Evolutionary conservation across 64 coral and sea anemone genomes (phyloP).

Genomic region (Astreopora myriophthalma): DNA sequence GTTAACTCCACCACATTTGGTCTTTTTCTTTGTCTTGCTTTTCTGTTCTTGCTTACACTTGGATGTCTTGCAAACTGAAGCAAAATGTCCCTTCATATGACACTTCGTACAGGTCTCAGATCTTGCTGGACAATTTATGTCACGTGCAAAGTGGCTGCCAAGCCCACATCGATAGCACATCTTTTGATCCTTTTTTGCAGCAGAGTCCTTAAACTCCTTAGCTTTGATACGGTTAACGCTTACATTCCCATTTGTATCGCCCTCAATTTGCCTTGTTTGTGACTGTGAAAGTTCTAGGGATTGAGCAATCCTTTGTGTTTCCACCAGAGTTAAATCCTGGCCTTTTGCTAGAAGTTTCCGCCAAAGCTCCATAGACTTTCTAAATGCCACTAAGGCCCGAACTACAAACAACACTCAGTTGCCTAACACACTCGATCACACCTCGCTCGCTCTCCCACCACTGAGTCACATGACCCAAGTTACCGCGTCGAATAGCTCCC

Average conservation of each 20-base stretch:
- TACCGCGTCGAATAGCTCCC: too few relatives aligned
- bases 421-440: too few relatives aligned
- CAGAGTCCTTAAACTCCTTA: not conserved
- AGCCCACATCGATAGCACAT: conserved; percentile 3
- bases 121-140: not conserved
- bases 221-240: conserved; percentile 2
- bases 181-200: not conserved
- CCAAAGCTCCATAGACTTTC: conserved; percentile 11
- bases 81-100: conserved; percentile 19
- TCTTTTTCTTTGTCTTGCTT: not conserved
- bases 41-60: not conserved
- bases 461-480: too few relatives aligned
- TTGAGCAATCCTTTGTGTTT: not conserved
- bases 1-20: not conserved
- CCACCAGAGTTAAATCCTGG: not conserved
- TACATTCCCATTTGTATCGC: too few relatives aligned
- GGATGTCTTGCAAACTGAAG: not conserved
- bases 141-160: not conserved
- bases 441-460: too few relatives aligned
- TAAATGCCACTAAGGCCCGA: too few relatives aligned
- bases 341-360: conserved; percentile 55
- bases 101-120: conserved; percentile 21
- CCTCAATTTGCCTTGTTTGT: not conserved
- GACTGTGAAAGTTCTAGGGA: not conserved
- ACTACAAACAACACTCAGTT: too few relatives aligned